phyloP scores from a whole-genome alignment of 2,797 vertebrate species.

The Mus caroli region DNA sequence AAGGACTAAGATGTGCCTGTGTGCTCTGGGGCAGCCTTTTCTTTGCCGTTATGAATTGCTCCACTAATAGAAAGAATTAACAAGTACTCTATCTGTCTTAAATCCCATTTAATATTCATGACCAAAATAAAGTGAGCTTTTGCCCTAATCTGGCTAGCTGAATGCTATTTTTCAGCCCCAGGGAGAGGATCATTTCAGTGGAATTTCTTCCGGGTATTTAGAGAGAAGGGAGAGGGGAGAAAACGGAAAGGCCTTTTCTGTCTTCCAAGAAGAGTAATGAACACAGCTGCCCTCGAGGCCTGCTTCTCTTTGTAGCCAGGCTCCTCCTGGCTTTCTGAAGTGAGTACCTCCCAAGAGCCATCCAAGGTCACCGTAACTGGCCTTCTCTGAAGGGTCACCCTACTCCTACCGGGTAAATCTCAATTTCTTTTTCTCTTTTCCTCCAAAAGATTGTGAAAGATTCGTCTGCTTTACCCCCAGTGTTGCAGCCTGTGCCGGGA shows the following conservation, averaged over 20 bases:
- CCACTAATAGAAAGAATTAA: slow-evolving; percentile 75
- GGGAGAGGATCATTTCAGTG: slow-evolving; percentile 60
- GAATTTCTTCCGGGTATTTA: slow-evolving; percentile 66
- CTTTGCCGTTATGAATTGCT: slow-evolving; percentile 71
- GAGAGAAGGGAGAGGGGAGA: slow-evolving; percentile 5
- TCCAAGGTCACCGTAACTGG: slow-evolving; percentile 17
- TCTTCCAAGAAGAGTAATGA: slow-evolving; percentile 37
- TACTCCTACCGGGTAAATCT: not conserved
- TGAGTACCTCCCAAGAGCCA: not conserved
- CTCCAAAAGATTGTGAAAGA: slow-evolving; percentile 38
- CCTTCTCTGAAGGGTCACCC: slow-evolving; percentile 24
- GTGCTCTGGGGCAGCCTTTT: slow-evolving; percentile 43
- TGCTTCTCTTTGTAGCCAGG: not conserved
- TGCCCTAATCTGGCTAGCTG: slow-evolving; percentile 49
- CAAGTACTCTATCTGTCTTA: slow-evolving; percentile 71
- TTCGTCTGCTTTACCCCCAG: slow-evolving; percentile 8
- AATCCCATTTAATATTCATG: slow-evolving; percentile 74
- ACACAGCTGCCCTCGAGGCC: slow-evolving; percentile 14
- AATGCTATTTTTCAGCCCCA: slow-evolving; percentile 65
- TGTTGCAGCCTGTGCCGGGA: slow-evolving; percentile 38
- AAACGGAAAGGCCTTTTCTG: slow-evolving; percentile 63
- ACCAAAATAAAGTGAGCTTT: slow-evolving; percentile 64
- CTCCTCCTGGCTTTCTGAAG: slow-evolving; percentile 55
- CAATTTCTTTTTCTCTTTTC: slow-evolving; percentile 37
- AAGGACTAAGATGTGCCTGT: slow-evolving; percentile 41